Evolutionary conservation across 2,113 vertebrate species (phyloP).

Genomic region (Apodemus sylvaticus): DNA sequence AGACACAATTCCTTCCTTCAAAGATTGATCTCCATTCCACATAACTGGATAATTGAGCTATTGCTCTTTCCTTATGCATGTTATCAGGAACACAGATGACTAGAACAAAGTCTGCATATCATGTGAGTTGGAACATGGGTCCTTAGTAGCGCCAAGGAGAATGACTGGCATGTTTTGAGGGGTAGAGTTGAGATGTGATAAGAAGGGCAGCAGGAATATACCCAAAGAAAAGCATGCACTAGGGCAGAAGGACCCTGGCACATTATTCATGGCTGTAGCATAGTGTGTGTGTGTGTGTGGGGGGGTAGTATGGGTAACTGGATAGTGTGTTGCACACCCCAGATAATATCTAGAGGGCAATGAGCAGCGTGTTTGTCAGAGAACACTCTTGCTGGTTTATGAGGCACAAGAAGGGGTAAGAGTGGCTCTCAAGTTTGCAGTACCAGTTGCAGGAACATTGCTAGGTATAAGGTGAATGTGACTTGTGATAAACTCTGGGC

Average conservation of each 20-base stretch:
- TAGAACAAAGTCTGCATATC: fast-evolving
- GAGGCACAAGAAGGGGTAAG: neutral
- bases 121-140: neutral
- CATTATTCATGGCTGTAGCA: neutral
- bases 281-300: neutral
- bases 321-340: neutral
- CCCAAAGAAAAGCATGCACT: neutral
- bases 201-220: neutral
- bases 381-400: neutral
- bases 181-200: neutral
- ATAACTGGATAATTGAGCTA: neutral
- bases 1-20: neutral
- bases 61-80: fast-evolving
- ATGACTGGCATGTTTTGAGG: fast-evolving
- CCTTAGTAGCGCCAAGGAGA: fast-evolving
- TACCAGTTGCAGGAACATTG: neutral
- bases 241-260: neutral
- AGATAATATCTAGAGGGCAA: neutral
- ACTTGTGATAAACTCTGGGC: neutral
- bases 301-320: neutral
- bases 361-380: neutral
- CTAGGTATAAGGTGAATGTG: neutral
- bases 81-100: neutral
- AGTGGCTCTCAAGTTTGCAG: fast-evolving
- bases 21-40: neutral